Evolutionary conservation across 2,113 vertebrate genomes (phyloP).

Genomic region (Nipponia nippon): DNA sequence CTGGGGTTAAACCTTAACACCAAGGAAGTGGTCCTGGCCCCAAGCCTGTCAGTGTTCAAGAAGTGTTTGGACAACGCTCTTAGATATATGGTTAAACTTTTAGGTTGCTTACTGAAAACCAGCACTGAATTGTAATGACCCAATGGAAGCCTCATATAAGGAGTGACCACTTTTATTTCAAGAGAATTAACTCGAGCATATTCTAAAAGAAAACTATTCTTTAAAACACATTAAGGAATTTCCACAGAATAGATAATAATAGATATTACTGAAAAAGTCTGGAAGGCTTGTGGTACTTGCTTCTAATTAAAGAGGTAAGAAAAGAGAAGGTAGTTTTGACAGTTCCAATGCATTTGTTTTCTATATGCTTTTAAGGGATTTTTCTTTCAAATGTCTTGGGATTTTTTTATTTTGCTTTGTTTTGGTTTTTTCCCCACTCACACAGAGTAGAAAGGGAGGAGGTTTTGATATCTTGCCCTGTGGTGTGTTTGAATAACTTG

Average conservation of each 20-base stretch:
- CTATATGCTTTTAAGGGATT: not conserved
- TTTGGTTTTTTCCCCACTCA: not conserved
- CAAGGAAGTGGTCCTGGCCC: not conserved
- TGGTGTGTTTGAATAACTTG: not conserved
- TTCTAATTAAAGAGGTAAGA: not conserved
- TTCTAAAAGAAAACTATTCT: not conserved
- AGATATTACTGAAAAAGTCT: not conserved
- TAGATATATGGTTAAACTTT: not conserved
- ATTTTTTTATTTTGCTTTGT: not conserved
- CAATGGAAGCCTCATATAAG: not conserved
- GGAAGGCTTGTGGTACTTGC: not conserved
- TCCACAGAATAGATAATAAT: not conserved
- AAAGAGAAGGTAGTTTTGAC: not conserved
- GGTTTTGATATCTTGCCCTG: not conserved
- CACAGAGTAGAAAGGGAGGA: not conserved
- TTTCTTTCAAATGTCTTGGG: not conserved
- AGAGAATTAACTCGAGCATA: not conserved
- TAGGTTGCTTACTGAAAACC: not conserved
- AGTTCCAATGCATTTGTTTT: not conserved
- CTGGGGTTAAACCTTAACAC: fast-evolving
- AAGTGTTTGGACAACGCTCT: not conserved
- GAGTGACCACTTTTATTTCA: not conserved
- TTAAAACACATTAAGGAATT: not conserved
- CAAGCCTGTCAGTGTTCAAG: not conserved
- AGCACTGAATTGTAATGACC: not conserved